phyloP scores from a whole-genome alignment of 2,797 vertebrate genomes.

The Sciaenops ocellatus region DNA sequence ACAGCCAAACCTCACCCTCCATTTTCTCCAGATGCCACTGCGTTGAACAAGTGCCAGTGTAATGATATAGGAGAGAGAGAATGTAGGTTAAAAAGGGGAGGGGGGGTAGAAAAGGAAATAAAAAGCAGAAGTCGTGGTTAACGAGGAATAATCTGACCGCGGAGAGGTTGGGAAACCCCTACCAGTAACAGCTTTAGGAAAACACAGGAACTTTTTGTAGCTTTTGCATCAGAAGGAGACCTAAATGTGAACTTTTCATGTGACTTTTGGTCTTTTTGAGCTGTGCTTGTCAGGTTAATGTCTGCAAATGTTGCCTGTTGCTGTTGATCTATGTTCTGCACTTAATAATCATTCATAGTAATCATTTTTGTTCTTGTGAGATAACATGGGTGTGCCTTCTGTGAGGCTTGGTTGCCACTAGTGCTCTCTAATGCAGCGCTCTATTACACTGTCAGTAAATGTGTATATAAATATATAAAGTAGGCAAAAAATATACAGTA shows the following conservation, averaged over 20 bases:
- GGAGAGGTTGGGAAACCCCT: not conserved
- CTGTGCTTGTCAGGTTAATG: not conserved
- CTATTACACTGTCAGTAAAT: not conserved
- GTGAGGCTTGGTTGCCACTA: slow-evolving; percentile 21
- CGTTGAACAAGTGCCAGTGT: slow-evolving; percentile 2
- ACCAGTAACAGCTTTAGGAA: not conserved
- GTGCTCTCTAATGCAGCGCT: slow-evolving; percentile 18
- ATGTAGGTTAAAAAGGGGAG: not conserved
- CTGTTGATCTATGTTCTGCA: not conserved
- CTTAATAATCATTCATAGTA: not conserved
- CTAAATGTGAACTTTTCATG: slow-evolving; percentile 1
- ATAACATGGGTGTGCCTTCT: slow-evolving; percentile 24
- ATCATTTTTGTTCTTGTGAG: not conserved
- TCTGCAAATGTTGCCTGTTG: not conserved
- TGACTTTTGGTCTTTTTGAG: not conserved
- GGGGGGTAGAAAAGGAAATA: not conserved
- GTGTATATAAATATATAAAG: not conserved
- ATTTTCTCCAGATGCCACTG: slow-evolving; percentile 17
- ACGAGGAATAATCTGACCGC: not conserved
- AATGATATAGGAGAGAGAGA: not conserved
- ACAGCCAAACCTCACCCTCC: slow-evolving; percentile 2
- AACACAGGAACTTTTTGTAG: not conserved
- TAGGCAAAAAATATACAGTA: slow-evolving; percentile 12
- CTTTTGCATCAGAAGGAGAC: not conserved
- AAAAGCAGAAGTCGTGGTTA: slow-evolving; percentile 35